Evolutionary conservation across 2,797 vertebrate genomes (phyloP).

Genomic region (Ctenopoma multispine): DNA sequence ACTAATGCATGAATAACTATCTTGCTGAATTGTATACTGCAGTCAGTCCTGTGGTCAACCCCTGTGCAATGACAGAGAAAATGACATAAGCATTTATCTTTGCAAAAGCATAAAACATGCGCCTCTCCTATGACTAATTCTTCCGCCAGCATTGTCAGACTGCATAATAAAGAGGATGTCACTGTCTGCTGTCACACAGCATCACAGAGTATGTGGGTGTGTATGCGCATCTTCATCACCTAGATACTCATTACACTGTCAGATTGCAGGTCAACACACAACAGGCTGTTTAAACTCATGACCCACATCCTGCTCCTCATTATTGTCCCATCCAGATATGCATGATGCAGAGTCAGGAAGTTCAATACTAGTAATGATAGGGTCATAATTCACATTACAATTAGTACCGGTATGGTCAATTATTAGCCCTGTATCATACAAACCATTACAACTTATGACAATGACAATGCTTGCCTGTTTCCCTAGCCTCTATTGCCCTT

Average conservation of each 20-base stretch:
- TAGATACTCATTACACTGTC: slow-evolving; percentile 59
- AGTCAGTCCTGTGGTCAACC: not conserved
- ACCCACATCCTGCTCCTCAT: slow-evolving; percentile 63
- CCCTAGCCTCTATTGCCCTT: not conserved
- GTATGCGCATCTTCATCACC: slow-evolving; percentile 64
- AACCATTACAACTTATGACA: slow-evolving; percentile 21
- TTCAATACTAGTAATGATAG: slow-evolving; percentile 33
- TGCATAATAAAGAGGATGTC: slow-evolving; percentile 53
- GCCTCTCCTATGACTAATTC: slow-evolving; percentile 24
- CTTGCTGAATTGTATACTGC: slow-evolving; percentile 25
- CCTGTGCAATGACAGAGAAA: slow-evolving; percentile 11
- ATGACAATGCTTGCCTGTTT: not conserved
- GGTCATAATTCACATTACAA: slow-evolving; percentile 43
- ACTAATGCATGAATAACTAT: slow-evolving; percentile 33
- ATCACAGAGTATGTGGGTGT: slow-evolving; percentile 60
- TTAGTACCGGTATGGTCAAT: slow-evolving; percentile 42
- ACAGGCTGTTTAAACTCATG: slow-evolving; percentile 61
- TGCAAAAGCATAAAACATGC: slow-evolving; percentile 12
- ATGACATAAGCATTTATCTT: slow-evolving; percentile 21
- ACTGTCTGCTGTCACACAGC: slow-evolving; percentile 64
- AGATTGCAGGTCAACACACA: slow-evolving; percentile 54
- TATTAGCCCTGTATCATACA: slow-evolving; percentile 18
- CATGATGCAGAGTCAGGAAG: slow-evolving; percentile 27
- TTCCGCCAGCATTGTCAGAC: slow-evolving; percentile 9
- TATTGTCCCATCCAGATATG: slow-evolving; percentile 41